Conservation (phyloP, 2,797 vertebrate genomes). For the Cheirogaleus major region DNA sequence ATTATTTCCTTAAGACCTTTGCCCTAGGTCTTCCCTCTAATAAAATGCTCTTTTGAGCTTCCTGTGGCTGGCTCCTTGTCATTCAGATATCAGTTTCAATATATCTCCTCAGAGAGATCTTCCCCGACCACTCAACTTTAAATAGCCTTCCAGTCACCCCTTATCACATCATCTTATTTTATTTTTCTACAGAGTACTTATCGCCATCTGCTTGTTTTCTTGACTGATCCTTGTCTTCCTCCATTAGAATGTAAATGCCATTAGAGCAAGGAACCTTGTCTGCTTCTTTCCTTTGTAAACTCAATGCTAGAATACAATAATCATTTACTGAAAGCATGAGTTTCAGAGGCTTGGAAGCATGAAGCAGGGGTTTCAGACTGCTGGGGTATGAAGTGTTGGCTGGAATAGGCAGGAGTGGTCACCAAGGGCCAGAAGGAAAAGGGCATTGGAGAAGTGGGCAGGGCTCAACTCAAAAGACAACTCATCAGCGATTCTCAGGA, state of each 20-base stretch:
- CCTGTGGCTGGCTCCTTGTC: neutral
- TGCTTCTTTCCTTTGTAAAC: neutral
- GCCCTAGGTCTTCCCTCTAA: neutral
- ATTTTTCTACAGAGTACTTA: neutral
- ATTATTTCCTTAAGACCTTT: neutral
- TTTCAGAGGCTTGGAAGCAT: neutral
- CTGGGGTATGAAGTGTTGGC: neutral
- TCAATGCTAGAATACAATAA: neutral
- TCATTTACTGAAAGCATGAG: neutral
- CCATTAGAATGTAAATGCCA: neutral
- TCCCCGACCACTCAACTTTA: neutral
- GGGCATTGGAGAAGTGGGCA: neutral
- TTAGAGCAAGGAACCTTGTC: neutral
- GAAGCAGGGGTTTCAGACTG: neutral
- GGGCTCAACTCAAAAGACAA: neutral
- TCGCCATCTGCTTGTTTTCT: neutral
- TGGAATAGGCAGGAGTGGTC: neutral
- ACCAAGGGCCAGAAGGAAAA: neutral
- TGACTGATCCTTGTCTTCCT: neutral
- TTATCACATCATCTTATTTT: neutral
- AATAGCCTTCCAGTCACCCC: neutral
- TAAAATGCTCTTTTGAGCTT: slow-evolving; percentile 23
- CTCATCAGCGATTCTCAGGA: neutral
- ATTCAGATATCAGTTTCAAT: neutral
- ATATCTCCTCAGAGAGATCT: neutral